Conservation (phyloP, 2,113 vertebrate species). For the Leptosomus discolor region DNA sequence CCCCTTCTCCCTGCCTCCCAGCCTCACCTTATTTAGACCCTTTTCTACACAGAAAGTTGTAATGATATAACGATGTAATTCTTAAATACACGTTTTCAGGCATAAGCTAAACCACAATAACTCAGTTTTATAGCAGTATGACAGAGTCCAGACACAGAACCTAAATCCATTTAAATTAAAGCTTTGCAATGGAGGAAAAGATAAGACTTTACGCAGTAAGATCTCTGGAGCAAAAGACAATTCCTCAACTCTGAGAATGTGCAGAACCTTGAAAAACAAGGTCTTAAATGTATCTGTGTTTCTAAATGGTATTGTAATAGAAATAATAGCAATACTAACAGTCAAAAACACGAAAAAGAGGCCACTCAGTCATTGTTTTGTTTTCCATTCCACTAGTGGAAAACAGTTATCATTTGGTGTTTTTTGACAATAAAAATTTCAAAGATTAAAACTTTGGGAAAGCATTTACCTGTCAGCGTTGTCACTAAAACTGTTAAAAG, state of each 20-base stretch:
- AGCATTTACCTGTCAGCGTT: not conserved
- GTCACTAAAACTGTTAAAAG: not conserved
- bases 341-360: not conserved
- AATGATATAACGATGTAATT: not conserved
- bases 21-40: not conserved
- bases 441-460: not conserved
- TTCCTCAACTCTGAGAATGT: not conserved
- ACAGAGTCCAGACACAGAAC: not conserved
- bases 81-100: not conserved
- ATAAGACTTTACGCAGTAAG: not conserved
- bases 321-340: not conserved
- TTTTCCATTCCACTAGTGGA: not conserved
- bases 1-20: not conserved
- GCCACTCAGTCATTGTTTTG: not conserved
- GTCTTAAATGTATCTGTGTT: not conserved
- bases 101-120: not conserved
- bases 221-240: not conserved
- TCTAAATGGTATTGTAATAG: not conserved
- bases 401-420: fast-evolving
- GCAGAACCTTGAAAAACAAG: not conserved
- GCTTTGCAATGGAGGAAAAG: not conserved
- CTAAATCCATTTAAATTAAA: not conserved
- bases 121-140: not conserved
- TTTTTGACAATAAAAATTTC: not conserved
- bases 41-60: not conserved